phyloP scores from a whole-genome alignment of 2,888 invertebrate genomes.

The Euplagia quadripunctaria region DNA sequence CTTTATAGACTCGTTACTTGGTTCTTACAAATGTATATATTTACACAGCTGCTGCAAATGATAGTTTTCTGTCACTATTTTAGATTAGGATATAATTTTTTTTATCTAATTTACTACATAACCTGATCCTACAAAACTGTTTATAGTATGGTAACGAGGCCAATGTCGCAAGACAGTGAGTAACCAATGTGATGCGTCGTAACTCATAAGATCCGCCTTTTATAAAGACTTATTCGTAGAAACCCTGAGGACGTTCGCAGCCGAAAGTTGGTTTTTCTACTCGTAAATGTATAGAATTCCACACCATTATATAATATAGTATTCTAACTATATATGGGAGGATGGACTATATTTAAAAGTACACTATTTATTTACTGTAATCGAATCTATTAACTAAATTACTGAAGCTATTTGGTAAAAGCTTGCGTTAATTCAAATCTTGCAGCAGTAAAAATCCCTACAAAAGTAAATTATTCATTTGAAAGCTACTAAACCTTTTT shows the following conservation, averaged over 20 bases:
- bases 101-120: background rate
- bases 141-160: slow-evolving; percentile 46
- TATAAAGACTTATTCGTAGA: slow-evolving; percentile 70
- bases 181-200: slow-evolving; percentile 52
- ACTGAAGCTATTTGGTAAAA: too few species aligned
- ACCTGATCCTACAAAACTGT: slow-evolving; percentile 17
- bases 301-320: too few species aligned
- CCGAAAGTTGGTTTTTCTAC: background rate
- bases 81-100: background rate
- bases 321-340: too few species aligned
- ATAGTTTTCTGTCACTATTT: background rate
- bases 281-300: too few species aligned
- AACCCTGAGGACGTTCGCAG: slow-evolving; percentile 28
- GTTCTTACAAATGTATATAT: background rate
- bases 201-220: slow-evolving; percentile 67
- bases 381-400: background rate
- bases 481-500: background rate
- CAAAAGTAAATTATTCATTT: background rate
- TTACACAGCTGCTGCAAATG: background rate
- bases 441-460: background rate
- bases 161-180: slow-evolving; percentile 65
- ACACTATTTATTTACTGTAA: background rate
- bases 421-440: too few species aligned
- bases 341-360: too few species aligned
- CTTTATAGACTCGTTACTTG: background rate